Percentiles rank a stretch among this genome's conserved stretches.
phyloP scores from a whole-genome alignment of 1,140 invertebrate genomes.

The Neomicropteryx cornuta region DNA sequence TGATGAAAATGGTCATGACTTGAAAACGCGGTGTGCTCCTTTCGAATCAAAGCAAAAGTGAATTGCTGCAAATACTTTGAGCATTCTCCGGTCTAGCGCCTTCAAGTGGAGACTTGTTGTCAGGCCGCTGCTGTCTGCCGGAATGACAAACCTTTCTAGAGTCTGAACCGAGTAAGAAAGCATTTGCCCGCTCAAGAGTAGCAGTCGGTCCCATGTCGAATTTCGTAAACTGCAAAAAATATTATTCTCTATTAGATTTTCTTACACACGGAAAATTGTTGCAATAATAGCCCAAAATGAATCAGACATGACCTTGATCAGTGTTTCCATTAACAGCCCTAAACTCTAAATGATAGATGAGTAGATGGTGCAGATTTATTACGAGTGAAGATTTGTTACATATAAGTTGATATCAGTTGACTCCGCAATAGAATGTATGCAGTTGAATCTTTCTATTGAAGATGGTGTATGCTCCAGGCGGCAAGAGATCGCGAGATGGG shows the following conservation, averaged over 20 bases:
- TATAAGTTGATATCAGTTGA: too few species aligned
- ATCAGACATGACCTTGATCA: slow-evolving; percentile 9
- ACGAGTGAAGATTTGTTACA: slow-evolving; percentile 5
- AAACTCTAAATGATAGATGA: neutral
- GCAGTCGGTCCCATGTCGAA: slow-evolving; percentile 57
- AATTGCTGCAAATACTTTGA: slow-evolving; percentile 59
- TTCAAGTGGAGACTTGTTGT: slow-evolving; percentile 61
- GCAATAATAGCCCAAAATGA: slow-evolving; percentile 7
- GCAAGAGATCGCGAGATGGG: too few species aligned
- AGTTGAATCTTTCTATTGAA: too few species aligned
- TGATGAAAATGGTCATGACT: too few species aligned
- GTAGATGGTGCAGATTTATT: neutral
- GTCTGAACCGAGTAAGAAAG: slow-evolving; percentile 42
- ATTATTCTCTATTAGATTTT: slow-evolving; percentile 5
- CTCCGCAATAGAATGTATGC: too few species aligned
- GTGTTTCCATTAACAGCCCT: neutral
- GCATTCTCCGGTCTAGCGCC: slow-evolving; percentile 69
- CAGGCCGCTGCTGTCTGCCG: slow-evolving; percentile 48
- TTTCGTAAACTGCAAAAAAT: slow-evolving; percentile 50
- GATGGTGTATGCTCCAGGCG: too few species aligned
- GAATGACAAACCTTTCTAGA: slow-evolving; percentile 29
- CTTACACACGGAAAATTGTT: slow-evolving; percentile 1
- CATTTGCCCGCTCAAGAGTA: slow-evolving; percentile 52
- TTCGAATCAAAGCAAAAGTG: slow-evolving; percentile 62
- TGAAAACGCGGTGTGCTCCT: too few species aligned